Evolutionary conservation across 2,113 vertebrate species (phyloP).

Genomic region (Cinclus cinclus): DNA sequence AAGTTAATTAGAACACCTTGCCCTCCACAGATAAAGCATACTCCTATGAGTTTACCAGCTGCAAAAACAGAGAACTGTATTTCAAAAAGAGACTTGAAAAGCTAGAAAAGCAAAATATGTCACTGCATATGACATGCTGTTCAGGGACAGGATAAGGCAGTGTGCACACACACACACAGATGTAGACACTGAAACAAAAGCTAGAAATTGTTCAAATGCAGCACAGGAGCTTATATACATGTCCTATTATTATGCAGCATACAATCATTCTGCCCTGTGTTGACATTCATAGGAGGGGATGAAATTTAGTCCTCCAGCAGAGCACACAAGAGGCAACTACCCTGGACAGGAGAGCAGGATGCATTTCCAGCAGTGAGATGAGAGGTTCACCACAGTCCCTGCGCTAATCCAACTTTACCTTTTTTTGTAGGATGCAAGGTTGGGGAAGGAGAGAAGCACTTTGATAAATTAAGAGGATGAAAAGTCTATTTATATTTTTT

Average conservation of each 20-base stretch:
- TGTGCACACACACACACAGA: not conserved
- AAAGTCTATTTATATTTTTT: conserved; percentile 80
- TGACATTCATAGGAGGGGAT: not conserved
- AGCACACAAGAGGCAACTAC: not conserved
- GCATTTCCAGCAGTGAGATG: not conserved
- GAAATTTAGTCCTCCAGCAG: not conserved
- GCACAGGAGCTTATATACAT: not conserved
- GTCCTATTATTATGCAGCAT: not conserved
- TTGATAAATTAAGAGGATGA: conserved; percentile 60
- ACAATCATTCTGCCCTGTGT: not conserved
- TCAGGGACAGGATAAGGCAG: not conserved
- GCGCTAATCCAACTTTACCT: not conserved
- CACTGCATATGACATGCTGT: not conserved
- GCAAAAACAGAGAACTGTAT: not conserved
- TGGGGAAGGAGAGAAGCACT: conserved; percentile 16
- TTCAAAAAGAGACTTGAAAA: not conserved
- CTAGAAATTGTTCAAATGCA: not conserved
- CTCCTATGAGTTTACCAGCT: not conserved
- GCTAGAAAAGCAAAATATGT: not conserved
- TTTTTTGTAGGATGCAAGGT: not conserved
- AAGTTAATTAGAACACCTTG: not conserved
- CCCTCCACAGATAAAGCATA: not conserved
- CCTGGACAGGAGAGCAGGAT: not conserved
- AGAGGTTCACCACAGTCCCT: not conserved
- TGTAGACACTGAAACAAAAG: not conserved